Evolutionary conservation across 2,797 vertebrate species (phyloP).

Genomic region (Pantherophis alleghaniensis): DNA sequence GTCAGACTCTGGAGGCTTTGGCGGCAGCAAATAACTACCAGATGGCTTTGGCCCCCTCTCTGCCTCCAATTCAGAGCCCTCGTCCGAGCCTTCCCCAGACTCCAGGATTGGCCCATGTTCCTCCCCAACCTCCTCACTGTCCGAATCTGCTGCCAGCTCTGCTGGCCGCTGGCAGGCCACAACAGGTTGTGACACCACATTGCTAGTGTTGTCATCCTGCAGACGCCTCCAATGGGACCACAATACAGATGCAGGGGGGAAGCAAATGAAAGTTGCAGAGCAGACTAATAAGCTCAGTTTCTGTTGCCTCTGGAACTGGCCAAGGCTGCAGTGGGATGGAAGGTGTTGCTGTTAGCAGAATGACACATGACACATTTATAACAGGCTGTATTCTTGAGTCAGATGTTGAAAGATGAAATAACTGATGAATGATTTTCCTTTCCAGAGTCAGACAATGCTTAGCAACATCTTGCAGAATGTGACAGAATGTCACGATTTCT

Average conservation of each 20-base stretch:
- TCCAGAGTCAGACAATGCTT: slow-evolving; percentile 44
- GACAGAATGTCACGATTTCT: slow-evolving; percentile 50
- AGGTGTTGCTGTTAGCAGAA: not conserved
- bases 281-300: not conserved
- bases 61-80: too few relatives aligned
- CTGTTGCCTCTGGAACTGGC: not conserved
- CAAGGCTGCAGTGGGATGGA: slow-evolving; percentile 21
- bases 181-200: not conserved
- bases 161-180: too few relatives aligned
- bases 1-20: too few relatives aligned
- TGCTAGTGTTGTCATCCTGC: not conserved
- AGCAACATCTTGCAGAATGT: slow-evolving; percentile 46
- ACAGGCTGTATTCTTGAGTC: slow-evolving; percentile 6
- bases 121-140: too few relatives aligned
- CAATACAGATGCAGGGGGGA: not conserved
- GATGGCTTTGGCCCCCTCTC: too few relatives aligned
- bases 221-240: not conserved
- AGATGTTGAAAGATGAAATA: slow-evolving; percentile 48
- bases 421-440: slow-evolving; percentile 39
- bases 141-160: too few relatives aligned
- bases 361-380: slow-evolving; percentile 51
- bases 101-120: too few relatives aligned
- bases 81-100: too few relatives aligned
- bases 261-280: too few relatives aligned
- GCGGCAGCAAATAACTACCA: too few relatives aligned